Percentiles rank a stretch among this genome's conserved stretches.
Conservation (phyloP, 2,797 vertebrate genomes). For the Aplochiton taeniatus region DNA sequence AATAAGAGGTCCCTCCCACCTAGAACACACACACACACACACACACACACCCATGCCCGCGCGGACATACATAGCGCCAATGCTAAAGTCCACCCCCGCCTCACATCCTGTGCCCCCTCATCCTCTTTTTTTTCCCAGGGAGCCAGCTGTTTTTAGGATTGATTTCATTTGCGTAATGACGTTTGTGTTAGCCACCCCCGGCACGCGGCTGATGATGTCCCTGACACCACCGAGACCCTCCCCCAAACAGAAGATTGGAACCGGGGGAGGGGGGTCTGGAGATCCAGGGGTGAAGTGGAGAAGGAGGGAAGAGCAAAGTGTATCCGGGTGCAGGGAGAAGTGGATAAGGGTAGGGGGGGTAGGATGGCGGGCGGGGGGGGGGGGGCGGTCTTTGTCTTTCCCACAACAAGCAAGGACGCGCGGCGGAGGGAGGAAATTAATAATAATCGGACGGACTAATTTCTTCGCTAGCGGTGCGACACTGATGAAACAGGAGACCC, state of each 20-base stretch:
- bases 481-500: constrained; percentile 59
- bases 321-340: not conserved
- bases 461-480: constrained; percentile 42
- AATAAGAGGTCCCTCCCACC: constrained; percentile 67
- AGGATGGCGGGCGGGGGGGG: too few relatives aligned
- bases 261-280: constrained; percentile 16
- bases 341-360: too few relatives aligned
- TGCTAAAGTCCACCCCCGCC: too few relatives aligned
- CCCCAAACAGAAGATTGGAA: constrained; percentile 67
- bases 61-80: constrained; percentile 23
- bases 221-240: constrained; percentile 60
- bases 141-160: constrained; percentile 84
- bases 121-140: constrained; percentile 56
- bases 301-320: constrained; percentile 34
- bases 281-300: not conserved
- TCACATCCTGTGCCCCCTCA: constrained; percentile 31
- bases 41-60: constrained; percentile 16
- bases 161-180: constrained; percentile 87
- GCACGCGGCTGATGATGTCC: constrained; percentile 76
- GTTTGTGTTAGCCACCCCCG: constrained; percentile 79
- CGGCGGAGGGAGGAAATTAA: constrained; percentile 59
- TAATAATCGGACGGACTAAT: constrained; percentile 60
- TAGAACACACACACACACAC: not conserved
- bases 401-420: constrained; percentile 67
- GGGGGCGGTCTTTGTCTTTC: constrained; percentile 68